Base-by-base conservation (phyloP, 2,888 invertebrate genomes). In the Beris morrisii region DNA sequence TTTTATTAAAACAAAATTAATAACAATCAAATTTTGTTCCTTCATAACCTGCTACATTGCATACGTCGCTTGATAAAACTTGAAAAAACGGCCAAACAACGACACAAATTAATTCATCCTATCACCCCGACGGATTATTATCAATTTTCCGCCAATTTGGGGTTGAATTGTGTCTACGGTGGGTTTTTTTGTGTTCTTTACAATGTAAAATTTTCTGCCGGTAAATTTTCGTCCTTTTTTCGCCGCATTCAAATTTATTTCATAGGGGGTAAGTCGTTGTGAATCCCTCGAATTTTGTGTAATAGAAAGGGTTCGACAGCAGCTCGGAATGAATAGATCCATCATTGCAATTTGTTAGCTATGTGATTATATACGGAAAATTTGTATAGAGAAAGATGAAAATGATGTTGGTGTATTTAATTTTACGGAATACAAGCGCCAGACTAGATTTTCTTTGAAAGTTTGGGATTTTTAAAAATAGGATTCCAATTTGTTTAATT, bases 61-160 rank as follows among this genome's bases (percentile, higher is more conserved):
- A 22, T 22, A 22, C 22, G 22, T 22, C 3, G 22, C 22, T 22
- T 22, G 22, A 22, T 38, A 38, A 38, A 9, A 38, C 38, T 38
- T 1, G 4, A 54, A 28, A 54, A 52, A 54, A 54, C 12, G 5
- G 30, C 31, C 9, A 6, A 44, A 1, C 5, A 43, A 38, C 11
- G 13, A 63, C 22, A 22, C 22, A 57, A 57, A 58, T 65, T 57
- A 58, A 58, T 65, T 65, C 58, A 44, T 52, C 11, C 57, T 65
- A 57, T 65, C 58, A 52, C 50, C 61, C 69, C 64, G 65, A 71
- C 68, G 67, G 70, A 70, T 70, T 70, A 70, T 70, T 70, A 69
- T 69, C 70, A 70, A 70, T 70, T 70, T 70, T 69, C 64, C 68
- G 69, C 70, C 70, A 70, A 70, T 70, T 70, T 70, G 65, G 69